Base-by-base conservation (phyloP, 2,888 invertebrate genomes). In the Campoplex capitator region DNA sequence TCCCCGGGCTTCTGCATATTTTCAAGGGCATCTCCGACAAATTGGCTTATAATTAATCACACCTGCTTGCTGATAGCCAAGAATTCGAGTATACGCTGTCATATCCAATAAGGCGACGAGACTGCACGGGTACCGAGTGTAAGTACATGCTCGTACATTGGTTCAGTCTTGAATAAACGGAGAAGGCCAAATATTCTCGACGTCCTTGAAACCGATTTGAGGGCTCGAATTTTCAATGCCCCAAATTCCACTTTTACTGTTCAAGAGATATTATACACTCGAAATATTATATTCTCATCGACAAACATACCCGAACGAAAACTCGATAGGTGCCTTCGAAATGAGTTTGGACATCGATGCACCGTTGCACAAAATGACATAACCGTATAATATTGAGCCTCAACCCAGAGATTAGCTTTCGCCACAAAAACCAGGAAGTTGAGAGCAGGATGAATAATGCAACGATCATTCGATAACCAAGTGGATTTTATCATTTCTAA, bases 11-110 rank as follows among this genome's bases (percentile, higher is more conserved):
- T 70, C 71, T 58, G 38, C 84, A 81, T 80, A 84, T 71, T 84
- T 85, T 74, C 65, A 51, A 35, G 73, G 42, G 68, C n/a, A 48
- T 45, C 74, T 70, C 80, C 65, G 62, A 73, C 35, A 85, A 85
- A 85, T 85, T 85, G 77, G 85, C 81, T 85, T 71, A 70, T 71
- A 85, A 85, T 85, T 85, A 85, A 85, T 85, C 81, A 77, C 81
- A 65, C 75, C 80, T 45, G 79, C 28, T 70, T 68, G n/a, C n/a
- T n/a, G 75, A 73, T 75, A 38, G 77, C 38, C 51, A 62, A 74
- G 84, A 84, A 80, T 84, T 84, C 68, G 82, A 56, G 82, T 65
- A 70, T 65, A 70, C 56, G 38, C 68, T n/a, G 58, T 48, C 13
- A 32, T 68, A 56, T 82, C 75, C 76, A 65, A 76, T 32, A 51